These are phyloP conservation scores for Mycalesis mineus DNA, from an alignment of 2,888 invertebrate species.

Conservation along the genomic window DNA sequence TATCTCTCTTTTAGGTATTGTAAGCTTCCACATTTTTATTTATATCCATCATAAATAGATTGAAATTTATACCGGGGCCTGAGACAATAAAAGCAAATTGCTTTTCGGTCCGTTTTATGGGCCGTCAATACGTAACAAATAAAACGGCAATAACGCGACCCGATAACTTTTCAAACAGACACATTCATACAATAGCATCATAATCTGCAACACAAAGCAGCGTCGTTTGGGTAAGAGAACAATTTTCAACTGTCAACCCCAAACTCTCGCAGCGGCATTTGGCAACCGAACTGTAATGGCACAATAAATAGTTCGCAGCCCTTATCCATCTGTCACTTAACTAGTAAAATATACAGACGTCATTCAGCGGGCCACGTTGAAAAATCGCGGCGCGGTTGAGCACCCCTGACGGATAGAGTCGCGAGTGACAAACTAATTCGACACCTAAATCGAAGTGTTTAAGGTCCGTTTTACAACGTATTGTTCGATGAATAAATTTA, in stretches of 20 bases:
- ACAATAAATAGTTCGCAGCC: conserved; percentile 76
- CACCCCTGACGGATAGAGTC: conserved; percentile 52
- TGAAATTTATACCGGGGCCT: conserved; percentile 62
- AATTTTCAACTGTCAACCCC: conserved; percentile 69
- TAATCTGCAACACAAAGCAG: conserved; percentile 48
- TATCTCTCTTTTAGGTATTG: conserved; percentile 10
- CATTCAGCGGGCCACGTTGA: conserved; percentile 67
- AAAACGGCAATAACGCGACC: conserved; percentile 48
- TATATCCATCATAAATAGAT: conserved; percentile 64
- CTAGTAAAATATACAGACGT: conserved; percentile 77
- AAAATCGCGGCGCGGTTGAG: conserved; percentile 63
- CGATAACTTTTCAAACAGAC: conserved; percentile 42
- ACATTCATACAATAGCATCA: conserved; percentile 26
- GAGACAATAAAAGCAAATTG: conserved; percentile 65
- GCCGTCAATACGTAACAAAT: conserved; percentile 60
- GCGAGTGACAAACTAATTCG: conserved; percentile 21
- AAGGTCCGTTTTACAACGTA: conserved; percentile 51
- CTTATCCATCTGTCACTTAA: conserved; percentile 76
- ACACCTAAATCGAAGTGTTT: conserved; percentile 29
- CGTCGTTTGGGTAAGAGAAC: conserved; percentile 45
- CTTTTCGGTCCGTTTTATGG: conserved; percentile 56
- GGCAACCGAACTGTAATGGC: conserved; percentile 68
- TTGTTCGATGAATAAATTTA: conserved; percentile 65
- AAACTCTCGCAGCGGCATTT: conserved; percentile 56
- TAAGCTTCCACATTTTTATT: conserved; percentile 37